Evolutionary conservation across 2,888 invertebrate genomes (phyloP).

Genomic region (Metalampra italica): DNA sequence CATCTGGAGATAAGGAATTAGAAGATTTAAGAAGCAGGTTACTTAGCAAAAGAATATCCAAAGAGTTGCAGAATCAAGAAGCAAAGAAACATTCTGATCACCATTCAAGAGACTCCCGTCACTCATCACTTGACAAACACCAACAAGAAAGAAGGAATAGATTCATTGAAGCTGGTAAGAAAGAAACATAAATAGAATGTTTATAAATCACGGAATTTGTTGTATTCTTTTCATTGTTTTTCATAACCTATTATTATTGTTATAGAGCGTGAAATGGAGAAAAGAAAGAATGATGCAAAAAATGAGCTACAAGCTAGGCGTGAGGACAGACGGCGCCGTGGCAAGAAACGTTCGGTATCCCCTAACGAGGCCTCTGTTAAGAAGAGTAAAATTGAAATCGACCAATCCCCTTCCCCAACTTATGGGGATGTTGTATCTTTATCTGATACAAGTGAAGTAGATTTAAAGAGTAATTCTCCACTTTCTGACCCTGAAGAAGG

Average conservation of each 20-base stretch:
- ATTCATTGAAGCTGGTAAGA: conserved; percentile 82
- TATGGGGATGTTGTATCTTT: conserved; percentile 69
- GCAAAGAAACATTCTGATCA: conserved; percentile 54
- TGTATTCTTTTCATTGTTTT: no score
- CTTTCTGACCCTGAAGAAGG: conserved; percentile 69
- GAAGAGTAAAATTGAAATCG: conserved; percentile 38
- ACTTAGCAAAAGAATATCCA: conserved; percentile 83
- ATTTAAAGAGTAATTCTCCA: conserved; percentile 63
- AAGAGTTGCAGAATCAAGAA: conserved; percentile 78
- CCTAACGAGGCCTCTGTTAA: conserved; percentile 50
- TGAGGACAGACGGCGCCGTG: conserved; percentile 76
- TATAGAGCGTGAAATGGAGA: conserved; percentile 85
- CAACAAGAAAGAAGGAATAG: conserved; percentile 82
- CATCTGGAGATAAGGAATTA: conserved; percentile 79
- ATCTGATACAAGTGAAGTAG: conserved; percentile 70
- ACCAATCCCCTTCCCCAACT: conserved; percentile 46
- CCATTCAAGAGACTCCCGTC: conserved; percentile 59
- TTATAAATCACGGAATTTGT: neutral
- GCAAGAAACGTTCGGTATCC: conserved; percentile 61
- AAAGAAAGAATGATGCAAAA: conserved; percentile 86
- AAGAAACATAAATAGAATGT: neutral
- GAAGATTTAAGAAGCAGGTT: conserved; percentile 87
- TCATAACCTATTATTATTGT: conserved; percentile 12
- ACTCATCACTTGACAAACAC: conserved; percentile 63
- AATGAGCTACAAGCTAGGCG: conserved; percentile 86